Conservation (phyloP, 2,113 vertebrate species). For the Spizaetus ornatus region DNA sequence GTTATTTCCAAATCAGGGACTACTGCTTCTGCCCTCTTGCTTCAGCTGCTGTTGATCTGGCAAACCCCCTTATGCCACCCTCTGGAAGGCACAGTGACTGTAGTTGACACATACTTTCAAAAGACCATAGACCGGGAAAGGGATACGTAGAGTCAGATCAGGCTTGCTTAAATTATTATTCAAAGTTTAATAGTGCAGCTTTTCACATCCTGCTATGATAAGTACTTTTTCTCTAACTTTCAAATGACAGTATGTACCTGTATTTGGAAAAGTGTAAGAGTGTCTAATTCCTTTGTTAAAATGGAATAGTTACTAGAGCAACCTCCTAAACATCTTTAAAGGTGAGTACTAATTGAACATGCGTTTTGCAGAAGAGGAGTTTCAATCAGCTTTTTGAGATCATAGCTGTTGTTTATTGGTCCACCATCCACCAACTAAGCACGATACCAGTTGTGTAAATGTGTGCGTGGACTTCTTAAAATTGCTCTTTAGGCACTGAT, state of each 20-base stretch:
- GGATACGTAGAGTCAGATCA: no score
- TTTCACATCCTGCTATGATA: not conserved
- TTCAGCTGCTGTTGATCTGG: not conserved
- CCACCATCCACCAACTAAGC: accelerated
- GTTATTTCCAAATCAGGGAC: accelerated
- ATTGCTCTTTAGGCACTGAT: not conserved
- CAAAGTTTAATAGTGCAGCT: not conserved
- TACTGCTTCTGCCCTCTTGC: not conserved
- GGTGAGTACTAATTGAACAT: accelerated
- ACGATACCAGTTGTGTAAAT: accelerated
- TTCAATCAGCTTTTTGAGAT: not conserved
- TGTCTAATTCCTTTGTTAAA: not conserved
- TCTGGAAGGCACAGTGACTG: constrained; percentile 13
- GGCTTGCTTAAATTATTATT: not conserved
- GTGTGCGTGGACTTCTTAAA: accelerated
- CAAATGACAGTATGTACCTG: accelerated
- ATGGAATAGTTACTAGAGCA: not conserved
- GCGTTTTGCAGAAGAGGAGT: not conserved
- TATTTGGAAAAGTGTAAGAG: not conserved
- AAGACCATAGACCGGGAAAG: accelerated
- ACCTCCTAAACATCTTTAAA: not conserved
- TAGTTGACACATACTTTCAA: not conserved
- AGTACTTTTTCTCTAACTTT: not conserved
- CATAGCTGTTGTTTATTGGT: accelerated
- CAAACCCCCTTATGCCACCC: not conserved